These are phyloP conservation scores for Caenorhabditis brenneri DNA, from an alignment of 1,140 invertebrate genomes.

Conservation along the genomic window DNA sequence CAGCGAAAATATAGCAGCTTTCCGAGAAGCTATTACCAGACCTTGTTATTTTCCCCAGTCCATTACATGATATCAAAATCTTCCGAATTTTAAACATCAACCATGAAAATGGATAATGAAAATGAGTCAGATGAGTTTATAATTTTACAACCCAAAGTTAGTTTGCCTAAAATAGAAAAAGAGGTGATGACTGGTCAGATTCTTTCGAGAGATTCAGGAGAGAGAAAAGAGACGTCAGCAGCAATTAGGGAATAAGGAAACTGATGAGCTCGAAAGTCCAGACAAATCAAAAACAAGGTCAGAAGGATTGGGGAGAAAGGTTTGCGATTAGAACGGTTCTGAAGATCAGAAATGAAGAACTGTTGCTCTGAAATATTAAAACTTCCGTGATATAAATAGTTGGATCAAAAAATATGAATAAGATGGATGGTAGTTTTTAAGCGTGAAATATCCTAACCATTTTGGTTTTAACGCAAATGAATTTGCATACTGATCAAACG, in stretches of 20 bases:
- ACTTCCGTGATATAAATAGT: too few relatives aligned
- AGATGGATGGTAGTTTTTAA: too few relatives aligned
- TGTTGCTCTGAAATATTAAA: too few relatives aligned
- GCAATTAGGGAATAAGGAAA: constrained; percentile 31
- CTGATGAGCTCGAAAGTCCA: background rate
- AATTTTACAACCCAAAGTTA: background rate
- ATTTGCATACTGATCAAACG: too few relatives aligned
- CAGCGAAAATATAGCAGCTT: background rate
- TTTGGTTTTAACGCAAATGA: too few relatives aligned
- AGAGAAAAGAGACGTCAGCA: background rate
- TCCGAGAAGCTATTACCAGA: background rate
- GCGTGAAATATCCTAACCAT: too few relatives aligned
- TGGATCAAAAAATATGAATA: too few relatives aligned
- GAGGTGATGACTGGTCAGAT: background rate
- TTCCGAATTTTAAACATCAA: background rate
- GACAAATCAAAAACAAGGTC: background rate
- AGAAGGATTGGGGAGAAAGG: background rate
- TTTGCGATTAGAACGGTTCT: background rate
- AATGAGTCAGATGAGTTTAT: background rate
- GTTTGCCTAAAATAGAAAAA: background rate
- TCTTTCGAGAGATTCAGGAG: background rate
- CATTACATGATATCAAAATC: background rate
- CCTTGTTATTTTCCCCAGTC: background rate
- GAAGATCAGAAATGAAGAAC: background rate
- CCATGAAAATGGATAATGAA: background rate